Evolutionary conservation across 2,113 vertebrate species (phyloP).

Genomic region (Chrysemys picta): DNA sequence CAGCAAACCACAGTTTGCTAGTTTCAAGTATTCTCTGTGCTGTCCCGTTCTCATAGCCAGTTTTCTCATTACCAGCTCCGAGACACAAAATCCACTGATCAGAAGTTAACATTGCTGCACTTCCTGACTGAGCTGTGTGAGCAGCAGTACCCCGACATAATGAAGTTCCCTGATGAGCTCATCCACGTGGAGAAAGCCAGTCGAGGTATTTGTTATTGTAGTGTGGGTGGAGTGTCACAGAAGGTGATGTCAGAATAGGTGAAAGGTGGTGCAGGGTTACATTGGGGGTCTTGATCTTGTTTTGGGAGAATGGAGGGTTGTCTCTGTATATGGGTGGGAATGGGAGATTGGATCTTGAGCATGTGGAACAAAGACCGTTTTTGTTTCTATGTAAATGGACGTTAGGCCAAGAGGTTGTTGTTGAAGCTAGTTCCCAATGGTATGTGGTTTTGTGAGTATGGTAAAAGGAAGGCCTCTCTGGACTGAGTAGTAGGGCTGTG

Average conservation of each 20-base stretch:
- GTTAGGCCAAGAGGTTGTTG: background rate
- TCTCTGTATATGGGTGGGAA: too few relatives aligned
- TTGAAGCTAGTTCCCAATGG: background rate
- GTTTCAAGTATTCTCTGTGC: fast-evolving
- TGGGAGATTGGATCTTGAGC: fast-evolving
- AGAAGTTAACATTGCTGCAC: conserved; percentile 90
- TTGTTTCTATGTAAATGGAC: background rate
- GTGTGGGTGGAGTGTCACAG: background rate
- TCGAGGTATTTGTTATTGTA: conserved; percentile 81
- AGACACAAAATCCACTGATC: conserved; percentile 84
- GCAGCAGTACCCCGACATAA: conserved; percentile 84
- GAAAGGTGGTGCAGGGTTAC: background rate
- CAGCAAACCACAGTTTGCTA: background rate
- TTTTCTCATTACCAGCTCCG: conserved; percentile 76
- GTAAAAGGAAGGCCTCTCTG: background rate
- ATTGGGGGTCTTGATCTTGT: background rate
- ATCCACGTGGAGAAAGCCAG: conserved; percentile 93
- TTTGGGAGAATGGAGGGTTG: background rate
- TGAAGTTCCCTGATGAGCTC: conserved; percentile 89
- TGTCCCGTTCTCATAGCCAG: fast-evolving
- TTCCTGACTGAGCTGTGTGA: conserved; percentile 90
- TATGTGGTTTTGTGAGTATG: background rate
- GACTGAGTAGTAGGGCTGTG: fast-evolving
- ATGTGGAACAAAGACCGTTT: fast-evolving
- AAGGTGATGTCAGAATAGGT: background rate